Base-by-base conservation (phyloP, 2,113 vertebrate species). In the Corythaixoides concolor region DNA sequence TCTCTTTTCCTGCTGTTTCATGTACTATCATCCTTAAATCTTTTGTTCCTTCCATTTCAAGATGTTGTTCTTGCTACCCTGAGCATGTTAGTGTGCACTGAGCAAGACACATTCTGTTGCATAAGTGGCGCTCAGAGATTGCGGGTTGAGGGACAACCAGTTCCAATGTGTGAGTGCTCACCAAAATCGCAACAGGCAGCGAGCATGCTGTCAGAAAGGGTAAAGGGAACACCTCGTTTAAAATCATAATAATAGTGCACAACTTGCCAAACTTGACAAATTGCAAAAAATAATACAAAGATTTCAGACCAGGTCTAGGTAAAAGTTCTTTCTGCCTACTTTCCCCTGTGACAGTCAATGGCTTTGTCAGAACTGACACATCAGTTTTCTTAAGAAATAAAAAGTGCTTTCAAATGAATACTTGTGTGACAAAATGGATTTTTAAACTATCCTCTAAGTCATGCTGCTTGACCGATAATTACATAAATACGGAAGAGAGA, bases 391-490 rank as follows among this genome's bases (percentile, higher is more conserved):
- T 73, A 59, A 77, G 50, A 91, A 89, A 92, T 35, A 92, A 90
- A 77, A 94, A 97, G 53, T 67, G 69, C 47, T 97, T 95, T 85
- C 67, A 95, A 87, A 95, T 94, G 24, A 93, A 80, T 79, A 76
- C 58, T 90, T 88, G 49, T 22, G 43, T 74, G 52, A 66, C 59
- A 81, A 94, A 87, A 68, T 23, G 33, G 49, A 95, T 45, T 96
- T 90, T 90, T 67, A 95, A 95, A 67, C 68, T 85, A 88, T 80
- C 67, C 56, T 86, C 5, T 43, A 83, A 88, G 32, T 84, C 72
- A n/a, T 69, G 18, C 37, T n/a, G 27, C 64, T 83, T 87, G 88
- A 93, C 77, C 88, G 91, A 85, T 89, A 74, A 91, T 96, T 88
- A 91, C 11, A 67, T 70, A 95, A 96, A 87, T 49, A 93, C 0